phyloP scores from a whole-genome alignment of 2,113 vertebrate species.

The Lepisosteus osseus region DNA sequence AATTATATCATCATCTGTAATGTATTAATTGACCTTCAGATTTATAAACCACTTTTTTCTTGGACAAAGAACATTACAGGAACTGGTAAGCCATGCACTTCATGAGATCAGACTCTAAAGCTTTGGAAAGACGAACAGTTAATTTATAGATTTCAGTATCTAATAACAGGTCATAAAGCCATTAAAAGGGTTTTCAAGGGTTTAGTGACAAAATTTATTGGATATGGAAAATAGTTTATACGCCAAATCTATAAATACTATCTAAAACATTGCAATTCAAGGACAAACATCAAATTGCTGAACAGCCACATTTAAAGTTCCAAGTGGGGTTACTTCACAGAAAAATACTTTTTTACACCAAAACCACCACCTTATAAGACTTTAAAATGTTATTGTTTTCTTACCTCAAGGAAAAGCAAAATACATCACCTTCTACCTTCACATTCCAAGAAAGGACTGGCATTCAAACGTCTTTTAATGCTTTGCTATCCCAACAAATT shows the following conservation, averaged over 20 bases:
- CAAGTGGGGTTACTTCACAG: neutral
- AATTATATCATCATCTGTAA: conserved; percentile 17
- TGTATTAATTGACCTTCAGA: neutral
- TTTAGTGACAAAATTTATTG: neutral
- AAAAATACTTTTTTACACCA: neutral
- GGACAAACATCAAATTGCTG: neutral
- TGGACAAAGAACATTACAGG: neutral
- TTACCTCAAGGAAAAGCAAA: neutral
- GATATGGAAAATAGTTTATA: conserved; percentile 6
- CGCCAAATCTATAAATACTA: neutral
- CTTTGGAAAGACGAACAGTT: too few relatives aligned
- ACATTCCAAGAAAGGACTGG: too few relatives aligned
- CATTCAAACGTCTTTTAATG: too few relatives aligned
- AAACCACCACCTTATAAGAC: neutral
- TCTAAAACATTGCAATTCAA: neutral
- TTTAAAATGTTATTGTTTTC: neutral
- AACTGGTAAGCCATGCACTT: neutral
- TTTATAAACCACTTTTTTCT: neutral
- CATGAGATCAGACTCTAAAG: neutral
- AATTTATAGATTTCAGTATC: conserved; percentile 5
- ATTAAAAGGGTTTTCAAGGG: neutral
- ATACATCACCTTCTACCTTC: too few relatives aligned
- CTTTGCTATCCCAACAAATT: too few relatives aligned
- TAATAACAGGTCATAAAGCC: conserved; percentile 8
- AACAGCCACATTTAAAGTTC: neutral